phyloP scores from a whole-genome alignment of 2,797 vertebrate genomes.

The Craterocephalus amniculus region DNA sequence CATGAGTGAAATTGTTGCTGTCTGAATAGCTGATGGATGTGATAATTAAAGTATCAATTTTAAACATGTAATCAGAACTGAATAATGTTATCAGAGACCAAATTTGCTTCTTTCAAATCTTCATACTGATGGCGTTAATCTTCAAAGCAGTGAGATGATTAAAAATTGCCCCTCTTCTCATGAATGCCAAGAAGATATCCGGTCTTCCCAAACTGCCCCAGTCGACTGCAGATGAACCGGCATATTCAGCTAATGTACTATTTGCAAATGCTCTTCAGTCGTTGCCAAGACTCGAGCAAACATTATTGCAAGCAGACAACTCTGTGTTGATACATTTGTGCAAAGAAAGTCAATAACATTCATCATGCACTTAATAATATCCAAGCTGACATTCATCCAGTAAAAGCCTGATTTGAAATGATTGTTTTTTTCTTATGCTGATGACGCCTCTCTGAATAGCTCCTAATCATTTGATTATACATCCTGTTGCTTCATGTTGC shows the following conservation, averaged over 20 bases:
- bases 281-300: constrained; percentile 69
- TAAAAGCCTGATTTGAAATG: constrained; percentile 48
- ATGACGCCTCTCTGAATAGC: constrained; percentile 11
- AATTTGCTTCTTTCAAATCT: not conserved
- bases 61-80: constrained; percentile 4
- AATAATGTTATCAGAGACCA: not conserved
- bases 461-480: constrained; percentile 47
- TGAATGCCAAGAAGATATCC: constrained; percentile 45
- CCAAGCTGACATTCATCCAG: constrained; percentile 51
- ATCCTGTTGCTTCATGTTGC: constrained; percentile 48
- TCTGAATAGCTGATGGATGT: not conserved
- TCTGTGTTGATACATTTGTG: constrained; percentile 58
- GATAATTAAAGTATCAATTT: not conserved
- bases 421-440: constrained; percentile 46
- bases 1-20: not conserved
- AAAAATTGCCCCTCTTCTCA: constrained; percentile 25
- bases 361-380: constrained; percentile 63
- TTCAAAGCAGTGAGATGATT: constrained; percentile 26
- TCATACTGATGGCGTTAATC: constrained; percentile 7
- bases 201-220: constrained; percentile 30
- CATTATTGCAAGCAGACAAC: constrained; percentile 65
- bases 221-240: constrained; percentile 32
- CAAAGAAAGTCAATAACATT: constrained; percentile 68
- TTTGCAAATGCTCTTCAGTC: constrained; percentile 72
- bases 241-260: constrained; percentile 70